Base-by-base conservation (phyloP, 2,113 vertebrate species). In the Tringa solitaria region DNA sequence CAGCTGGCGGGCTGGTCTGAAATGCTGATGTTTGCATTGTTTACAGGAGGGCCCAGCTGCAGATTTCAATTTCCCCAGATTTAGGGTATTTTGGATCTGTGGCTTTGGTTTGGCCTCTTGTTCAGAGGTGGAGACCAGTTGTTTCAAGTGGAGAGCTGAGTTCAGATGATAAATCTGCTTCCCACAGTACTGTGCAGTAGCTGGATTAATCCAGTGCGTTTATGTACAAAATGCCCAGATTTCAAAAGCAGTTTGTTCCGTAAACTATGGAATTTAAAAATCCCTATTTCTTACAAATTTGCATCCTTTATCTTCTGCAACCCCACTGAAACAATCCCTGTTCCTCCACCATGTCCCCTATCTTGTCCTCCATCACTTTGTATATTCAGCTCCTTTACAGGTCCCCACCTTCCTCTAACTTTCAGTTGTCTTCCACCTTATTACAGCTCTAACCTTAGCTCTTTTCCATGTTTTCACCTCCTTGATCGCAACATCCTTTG, bases 1-100 rank as follows among this genome's bases (percentile, higher is more conserved):
- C 68, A 94, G 74, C 74, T 94, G 86, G 50, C 70, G 87, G 78
- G 10, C 59, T 86, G 41, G 21, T 88, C 94, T 89, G 90, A 95
- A 96, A 90, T 81, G 83, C 90, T 93, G 90, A 84, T 86, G 72
- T 81, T 86, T 90, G 83, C 54, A 30, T 67, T 80, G 45, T 90
- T 85, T 90, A 84, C 64, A 70, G 63, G 30, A 93, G 12, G 59
- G 21, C 59, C 37, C 63, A 76, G 87, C 83, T 92, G 64, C 54
- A 93, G 68, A 68, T 81, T 86, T 87, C 73, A 78, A 7, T 74
- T 90, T 94, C 69, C 30, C 57, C 60, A 72, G 53, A 74, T 92
- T 87, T 48, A 59, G 65, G 39, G 37, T 70, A 78, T 93, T 94
- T 93, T 93, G 64, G 64, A 89, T 72, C 79, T 90, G 60, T 89